Base-by-base conservation (phyloP, 2,888 invertebrate genomes). In the Erebia ligea region DNA sequence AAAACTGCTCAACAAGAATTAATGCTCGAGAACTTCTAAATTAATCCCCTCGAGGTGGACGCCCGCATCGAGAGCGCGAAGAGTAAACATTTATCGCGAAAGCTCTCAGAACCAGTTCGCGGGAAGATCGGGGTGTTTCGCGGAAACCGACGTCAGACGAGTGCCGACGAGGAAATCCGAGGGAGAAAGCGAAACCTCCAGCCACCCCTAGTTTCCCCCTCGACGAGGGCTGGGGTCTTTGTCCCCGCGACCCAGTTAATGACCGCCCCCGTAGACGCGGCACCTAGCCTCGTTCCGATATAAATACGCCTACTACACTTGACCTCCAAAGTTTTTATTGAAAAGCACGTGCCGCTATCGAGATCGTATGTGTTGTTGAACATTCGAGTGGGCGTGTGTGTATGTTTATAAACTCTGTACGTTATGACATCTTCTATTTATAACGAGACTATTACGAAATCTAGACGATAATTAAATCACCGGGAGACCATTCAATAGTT, bases 291-390 rank as follows among this genome's bases (percentile, higher is more conserved):
- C 90, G 91, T 86, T 86, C 81, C 86, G 90, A 91, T 91, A 93
- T 92, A 93, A 92, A 92, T 92, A 91, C 91, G 90, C 92, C 91
- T 90, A 91, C 92, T 92, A 92, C 92, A 92, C 92, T 93, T 93
- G 92, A 93, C 92, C 92, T 92, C 92, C 87, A 92, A 92, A 92
- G 89, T 92, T 93, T 92, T 92, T 92, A 92, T 92, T 91, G 90
- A 87, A 91, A 90, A 90, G 84, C 92, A 92, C 90, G 91, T 90
- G 91, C 88, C 66, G 66, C 56, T 83, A 82, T 82, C 84, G 84
- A 88, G 86, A 89, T 83, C 84, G 86, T 84, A 80, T 84, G 82
- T 86, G 86, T 87, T 87, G 85, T 86, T 82, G 71, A 62, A 68
- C 66, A 70, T 68, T 70, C 62, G 68, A 70, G 70, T 68, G 70